Evolutionary conservation across 1,140 invertebrate genomes (phyloP).

Genomic region (Anagrus nilaparvatae): DNA sequence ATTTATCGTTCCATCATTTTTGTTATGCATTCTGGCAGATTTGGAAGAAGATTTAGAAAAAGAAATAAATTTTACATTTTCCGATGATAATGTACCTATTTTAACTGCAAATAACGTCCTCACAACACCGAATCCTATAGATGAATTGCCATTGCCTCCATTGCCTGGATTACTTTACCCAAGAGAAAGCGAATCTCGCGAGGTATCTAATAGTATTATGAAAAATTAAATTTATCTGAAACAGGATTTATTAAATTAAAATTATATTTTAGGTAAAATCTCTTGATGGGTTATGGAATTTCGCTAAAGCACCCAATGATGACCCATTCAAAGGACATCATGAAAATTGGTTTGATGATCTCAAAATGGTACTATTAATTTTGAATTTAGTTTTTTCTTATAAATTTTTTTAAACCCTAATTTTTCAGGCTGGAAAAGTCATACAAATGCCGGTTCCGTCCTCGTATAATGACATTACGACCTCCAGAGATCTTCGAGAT

Average conservation of each 20-base stretch:
- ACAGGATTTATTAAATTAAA: too few relatives aligned
- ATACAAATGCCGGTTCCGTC: conserved; percentile 90
- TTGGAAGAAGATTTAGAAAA: too few relatives aligned
- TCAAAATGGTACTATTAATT: neutral
- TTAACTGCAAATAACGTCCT: too few relatives aligned
- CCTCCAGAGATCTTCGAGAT: conserved; percentile 68
- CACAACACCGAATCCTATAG: too few relatives aligned
- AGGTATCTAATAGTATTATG: conserved; percentile 43
- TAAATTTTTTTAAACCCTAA: neutral
- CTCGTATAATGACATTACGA: conserved; percentile 93
- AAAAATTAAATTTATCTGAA: neutral
- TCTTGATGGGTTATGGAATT: conserved; percentile 86
- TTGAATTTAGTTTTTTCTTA: neutral
- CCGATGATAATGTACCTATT: too few relatives aligned
- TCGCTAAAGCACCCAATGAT: conserved; percentile 52
- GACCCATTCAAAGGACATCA: conserved; percentile 62
- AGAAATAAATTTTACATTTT: too few relatives aligned
- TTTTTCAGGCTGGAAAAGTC: conserved; percentile 42
- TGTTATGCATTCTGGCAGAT: too few relatives aligned
- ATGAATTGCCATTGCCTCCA: conserved; percentile 10
- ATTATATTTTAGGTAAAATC: conserved; percentile 35
- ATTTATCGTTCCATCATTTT: too few relatives aligned
- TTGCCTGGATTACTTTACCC: conserved; percentile 67
- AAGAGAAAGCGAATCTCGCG: conserved; percentile 67
- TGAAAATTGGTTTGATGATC: conserved; percentile 62